Base-by-base conservation (phyloP, 2,797 vertebrate genomes). In the Lophius americanus region DNA sequence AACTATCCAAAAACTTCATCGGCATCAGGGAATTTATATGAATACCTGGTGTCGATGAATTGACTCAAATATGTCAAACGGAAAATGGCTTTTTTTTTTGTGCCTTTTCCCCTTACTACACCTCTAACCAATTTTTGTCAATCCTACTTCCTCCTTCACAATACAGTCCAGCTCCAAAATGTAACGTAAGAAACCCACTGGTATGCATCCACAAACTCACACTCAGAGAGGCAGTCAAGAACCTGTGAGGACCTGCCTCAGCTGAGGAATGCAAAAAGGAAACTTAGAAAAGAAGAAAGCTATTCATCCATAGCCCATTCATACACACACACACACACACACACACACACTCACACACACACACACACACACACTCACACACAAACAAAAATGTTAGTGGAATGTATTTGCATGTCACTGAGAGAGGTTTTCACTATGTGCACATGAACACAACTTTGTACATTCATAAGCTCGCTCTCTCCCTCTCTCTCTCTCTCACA, bases 181-280 rank as follows among this genome's bases (percentile, higher is more conserved):
- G 14, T 13, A 5, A 4, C 32, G 2, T 38, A 56, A 13, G 42
- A 10, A 7, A 56, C 49, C 41, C 11, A 14, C 39, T 55, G 11
- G 33, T 35, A 4, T 12, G 10, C 52, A 42, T 1, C 6, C 36
- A 63, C 44, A 42, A 38, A 50, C 42, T 36, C 14, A 35, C 47
- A 23, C 13, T 36, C n/a, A 38, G 4, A 12, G 7, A 48, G n/a
- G n/a, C 1, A 48, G 43, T 13, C 13, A 9, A 57, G 50, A 75
- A 70, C 81, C 39, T 82, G 85, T 83, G 63, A 72, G 78, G 63
- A 80, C 79, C 69, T 78, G 83, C 64, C 65, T 66, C 54, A 50
- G 32, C 57, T 9, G 57, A 85, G 76, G 84, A 86, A 88, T 84
- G 81, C 75, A 79, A 68, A 49, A 52, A 65, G 49, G 44, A 64